These are phyloP conservation scores for Cyprinodon variegatus DNA, from an alignment of 2,113 vertebrate species.

Conservation along the genomic window DNA sequence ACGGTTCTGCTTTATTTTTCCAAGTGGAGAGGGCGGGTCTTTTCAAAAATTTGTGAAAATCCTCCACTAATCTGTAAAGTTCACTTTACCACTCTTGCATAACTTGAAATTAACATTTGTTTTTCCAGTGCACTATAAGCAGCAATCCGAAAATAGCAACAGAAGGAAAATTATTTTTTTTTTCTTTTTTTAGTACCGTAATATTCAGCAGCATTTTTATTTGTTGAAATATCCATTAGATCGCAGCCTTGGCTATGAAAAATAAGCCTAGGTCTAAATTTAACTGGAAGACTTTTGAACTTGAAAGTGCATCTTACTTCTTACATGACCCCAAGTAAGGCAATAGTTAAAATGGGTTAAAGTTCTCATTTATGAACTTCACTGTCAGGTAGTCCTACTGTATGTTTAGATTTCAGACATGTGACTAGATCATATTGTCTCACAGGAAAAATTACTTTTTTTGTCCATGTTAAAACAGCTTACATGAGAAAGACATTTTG, in stretches of 20 bases:
- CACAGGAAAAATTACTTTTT: slow-evolving; percentile 19
- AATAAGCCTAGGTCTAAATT: no score
- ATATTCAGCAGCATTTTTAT: background rate
- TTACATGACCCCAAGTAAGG: background rate
- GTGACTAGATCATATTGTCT: slow-evolving; percentile 43
- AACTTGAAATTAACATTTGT: no score
- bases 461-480: slow-evolving; percentile 46
- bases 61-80: background rate
- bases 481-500: background rate
- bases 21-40: no score
- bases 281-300: no score
- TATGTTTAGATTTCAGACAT: slow-evolving; percentile 25
- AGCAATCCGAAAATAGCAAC: no score
- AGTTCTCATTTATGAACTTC: slow-evolving; percentile 30
- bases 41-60: no score
- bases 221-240: background rate
- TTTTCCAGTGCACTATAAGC: no score
- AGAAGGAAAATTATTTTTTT: no score
- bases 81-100: background rate
- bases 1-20: no score
- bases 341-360: background rate
- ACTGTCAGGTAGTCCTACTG: slow-evolving; percentile 21
- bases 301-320: background rate
- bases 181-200: no score
- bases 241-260: background rate